phyloP scores from a whole-genome alignment of 2,797 vertebrate species.

The Labroides dimidiatus region DNA sequence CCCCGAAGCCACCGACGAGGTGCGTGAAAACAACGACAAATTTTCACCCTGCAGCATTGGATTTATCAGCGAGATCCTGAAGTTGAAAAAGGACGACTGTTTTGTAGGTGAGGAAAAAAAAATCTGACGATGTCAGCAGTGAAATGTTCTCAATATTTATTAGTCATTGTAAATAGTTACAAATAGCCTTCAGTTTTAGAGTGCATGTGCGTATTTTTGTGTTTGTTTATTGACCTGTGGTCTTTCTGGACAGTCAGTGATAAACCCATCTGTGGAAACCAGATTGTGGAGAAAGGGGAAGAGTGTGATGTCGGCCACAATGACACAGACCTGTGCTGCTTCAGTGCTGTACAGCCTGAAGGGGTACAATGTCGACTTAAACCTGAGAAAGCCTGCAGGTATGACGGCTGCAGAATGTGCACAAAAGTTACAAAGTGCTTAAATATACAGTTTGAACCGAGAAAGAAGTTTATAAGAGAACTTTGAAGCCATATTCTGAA shows the following conservation, averaged over 20 bases:
- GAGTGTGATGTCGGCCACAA: constrained; percentile 87
- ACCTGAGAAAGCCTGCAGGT: constrained; percentile 85
- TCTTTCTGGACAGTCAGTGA: constrained; percentile 79
- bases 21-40: constrained; percentile 86
- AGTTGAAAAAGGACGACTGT: constrained; percentile 86
- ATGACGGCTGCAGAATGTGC: not conserved
- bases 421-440: no score
- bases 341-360: constrained; percentile 71
- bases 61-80: constrained; percentile 77
- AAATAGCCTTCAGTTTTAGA: not conserved
- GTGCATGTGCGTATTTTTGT: constrained; percentile 13
- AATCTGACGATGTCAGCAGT: not conserved
- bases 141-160: constrained; percentile 13
- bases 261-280: constrained; percentile 89
- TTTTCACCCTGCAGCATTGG: constrained; percentile 85
- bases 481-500: not conserved
- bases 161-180: constrained; percentile 9
- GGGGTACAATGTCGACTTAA: constrained; percentile 83
- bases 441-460: no score
- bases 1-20: constrained; percentile 80
- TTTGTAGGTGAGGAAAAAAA: constrained; percentile 83
- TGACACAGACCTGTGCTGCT: constrained; percentile 83
- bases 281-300: constrained; percentile 85
- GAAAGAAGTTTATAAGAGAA: no score
- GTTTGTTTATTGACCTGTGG: constrained; percentile 36